Evolutionary conservation across 2,113 vertebrate species (phyloP), one percentile per base, ranked within the genome.

Genomic region (Apaloderma vittatum): DNA sequence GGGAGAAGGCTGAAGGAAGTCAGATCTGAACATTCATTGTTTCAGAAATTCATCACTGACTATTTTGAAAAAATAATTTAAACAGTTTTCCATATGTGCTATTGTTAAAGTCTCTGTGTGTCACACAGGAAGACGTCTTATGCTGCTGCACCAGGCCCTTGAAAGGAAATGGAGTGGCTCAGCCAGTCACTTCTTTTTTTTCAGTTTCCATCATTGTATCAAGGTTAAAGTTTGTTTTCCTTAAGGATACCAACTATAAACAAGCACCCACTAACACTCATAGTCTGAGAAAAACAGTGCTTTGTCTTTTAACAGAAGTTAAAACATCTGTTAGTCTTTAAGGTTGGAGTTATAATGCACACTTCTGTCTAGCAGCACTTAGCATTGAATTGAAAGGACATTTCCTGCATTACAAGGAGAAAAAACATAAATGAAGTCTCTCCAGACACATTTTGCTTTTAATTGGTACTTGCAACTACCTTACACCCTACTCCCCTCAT

Each of bases 281-380:
- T 37, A 77, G 65, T 77, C 72, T 67, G 48, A 58, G 95, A 90
- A 65, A 61, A 51, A 21, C 22, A 18, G 22, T 54, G 22, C 9
- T 51, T 84, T 81, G 11, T 81, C 59, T 86, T 88, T 66, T 45
- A 65, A 80, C 29, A 93, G 88, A 94, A 86, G 81, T 65, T 80
- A 97, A 97, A 97, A 90, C 84, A 95, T 95, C 95, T 96, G 97
- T 94, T 97, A 84, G 66, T 71, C 68, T 91, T 88, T 46, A 49
- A 94, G 78, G 67, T 32, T 68, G 65, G 65, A 67, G 52, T 52
- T 73, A 82, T 14, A 91, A 93, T 54, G 73, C 43, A 46, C 26
- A 6, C 36, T 93, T 55, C 63, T 85, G 36, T 72, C 52, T 62
- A 78, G 30, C 58, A 77, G 67, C 27, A 29, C 13, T 84, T 93